These are phyloP conservation scores for Tetramorium simillimum DNA, from an alignment of 1,140 invertebrate genomes.

Conservation along the genomic window DNA sequence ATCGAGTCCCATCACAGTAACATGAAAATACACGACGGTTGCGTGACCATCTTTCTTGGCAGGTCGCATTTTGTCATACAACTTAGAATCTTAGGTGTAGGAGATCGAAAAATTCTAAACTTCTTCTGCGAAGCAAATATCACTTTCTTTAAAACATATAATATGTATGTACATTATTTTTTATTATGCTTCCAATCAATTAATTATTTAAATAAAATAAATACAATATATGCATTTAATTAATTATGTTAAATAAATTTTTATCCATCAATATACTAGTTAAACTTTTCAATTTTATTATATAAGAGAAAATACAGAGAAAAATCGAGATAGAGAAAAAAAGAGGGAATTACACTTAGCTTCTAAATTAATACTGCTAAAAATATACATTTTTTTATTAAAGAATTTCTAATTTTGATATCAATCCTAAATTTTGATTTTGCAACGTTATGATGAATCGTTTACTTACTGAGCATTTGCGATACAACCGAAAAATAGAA, in stretches of 20 bases:
- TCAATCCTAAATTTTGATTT: neutral
- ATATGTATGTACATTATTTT: neutral
- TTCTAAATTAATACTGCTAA: neutral
- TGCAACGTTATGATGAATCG: neutral
- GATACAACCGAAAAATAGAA: slow-evolving; percentile 73
- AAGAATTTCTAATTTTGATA: neutral
- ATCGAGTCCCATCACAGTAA: slow-evolving; percentile 96
- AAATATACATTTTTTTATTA: neutral
- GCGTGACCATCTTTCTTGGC: slow-evolving; percentile 95
- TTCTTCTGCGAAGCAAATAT: slow-evolving; percentile 86
- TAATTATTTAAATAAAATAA: neutral
- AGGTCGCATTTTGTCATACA: slow-evolving; percentile 96
- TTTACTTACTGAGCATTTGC: slow-evolving; percentile 80
- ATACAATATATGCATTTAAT: neutral
- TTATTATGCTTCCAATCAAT: neutral
- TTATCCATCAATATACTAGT: no score
- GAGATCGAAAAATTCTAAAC: slow-evolving; percentile 92
- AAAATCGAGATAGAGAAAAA: no score
- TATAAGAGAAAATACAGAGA: no score
- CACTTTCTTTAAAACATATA: neutral
- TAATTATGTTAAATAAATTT: neutral
- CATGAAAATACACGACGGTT: slow-evolving; percentile 95
- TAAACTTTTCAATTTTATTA: no score
- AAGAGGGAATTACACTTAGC: neutral
- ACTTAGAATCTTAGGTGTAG: slow-evolving; percentile 93